Base-by-base conservation (phyloP, 2,888 invertebrate genomes). In the Brenthis daphne region DNA sequence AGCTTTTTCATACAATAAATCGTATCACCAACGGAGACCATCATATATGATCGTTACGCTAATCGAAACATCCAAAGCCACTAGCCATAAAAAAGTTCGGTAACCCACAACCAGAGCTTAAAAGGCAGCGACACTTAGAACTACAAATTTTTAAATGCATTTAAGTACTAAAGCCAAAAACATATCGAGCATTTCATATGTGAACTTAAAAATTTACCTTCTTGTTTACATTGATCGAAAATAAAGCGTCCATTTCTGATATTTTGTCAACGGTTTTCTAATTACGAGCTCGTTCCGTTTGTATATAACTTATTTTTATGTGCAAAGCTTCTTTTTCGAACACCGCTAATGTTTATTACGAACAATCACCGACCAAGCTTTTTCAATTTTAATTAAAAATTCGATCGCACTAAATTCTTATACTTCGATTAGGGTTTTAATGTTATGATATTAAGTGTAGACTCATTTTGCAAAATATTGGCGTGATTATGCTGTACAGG, bases 351-450 rank as follows among this genome's bases (percentile, higher is more conserved):
- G 50, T 20, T 55, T 70, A 69, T 69, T 66, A 57, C 14, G 48
- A 68, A 57, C 67, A 60, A 68, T 65, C 60, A 58, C 48, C 24
- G 58, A 20, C 12, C 51, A 20, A 64, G 13, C 57, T 56, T 63
- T 65, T 70, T 55, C 67, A 66, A 66, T 64, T 72, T 72, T 65
- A 74, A 75, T 74, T 74, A 75, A 74, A 71, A 69, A 71, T 67
- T 61, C 64, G 20, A 61, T 64, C 65, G 50, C 61, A 65, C 61
- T 65, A 66, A 54, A 54, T 54, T 54, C 57, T 57, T 60, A 24
- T 50, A 14, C 29, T 16, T 64, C 60, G 64, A 54, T 66, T 66
- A 57, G 37, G 57, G 37, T 56, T 53, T 57, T 69, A 63, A 69
- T 63, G 57, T 63, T 53, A 57, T 8, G 47, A 61, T 54, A 55